These are phyloP conservation scores for Lytechinus variegatus DNA, from an alignment of 35 echinoderm and acorn worm species.

Conservation along the genomic window DNA sequence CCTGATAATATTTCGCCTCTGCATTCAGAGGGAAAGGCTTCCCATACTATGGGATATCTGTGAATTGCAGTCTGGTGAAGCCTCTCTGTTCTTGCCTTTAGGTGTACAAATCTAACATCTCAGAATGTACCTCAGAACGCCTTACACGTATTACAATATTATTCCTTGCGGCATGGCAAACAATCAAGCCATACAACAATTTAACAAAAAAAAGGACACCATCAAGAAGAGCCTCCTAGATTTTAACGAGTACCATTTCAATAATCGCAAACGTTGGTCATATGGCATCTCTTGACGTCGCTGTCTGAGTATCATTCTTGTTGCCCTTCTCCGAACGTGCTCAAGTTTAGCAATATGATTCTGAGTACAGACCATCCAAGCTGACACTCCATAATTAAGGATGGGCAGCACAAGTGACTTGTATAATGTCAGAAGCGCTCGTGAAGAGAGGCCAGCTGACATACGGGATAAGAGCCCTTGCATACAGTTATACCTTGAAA, in stretches of 20 bases:
- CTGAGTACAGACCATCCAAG: not conserved
- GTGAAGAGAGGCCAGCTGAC: not conserved
- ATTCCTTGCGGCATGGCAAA: not conserved
- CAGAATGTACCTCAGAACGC: not conserved
- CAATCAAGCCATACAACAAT: not conserved
- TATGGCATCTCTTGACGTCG: constrained; percentile 37
- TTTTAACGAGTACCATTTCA: not conserved
- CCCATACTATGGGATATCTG: too few species aligned
- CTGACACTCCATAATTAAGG: constrained; percentile 36
- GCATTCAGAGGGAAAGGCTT: too few species aligned
- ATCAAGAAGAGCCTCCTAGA: not conserved
- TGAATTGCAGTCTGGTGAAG: not conserved
- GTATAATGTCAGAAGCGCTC: not conserved
- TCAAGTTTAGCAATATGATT: not conserved
- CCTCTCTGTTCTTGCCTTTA: not conserved
- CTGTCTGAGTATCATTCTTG: constrained; percentile 35
- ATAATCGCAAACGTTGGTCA: not conserved
- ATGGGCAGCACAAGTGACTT: constrained; percentile 43
- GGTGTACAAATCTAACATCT: not conserved
- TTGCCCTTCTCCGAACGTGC: not conserved
- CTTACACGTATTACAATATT: not conserved
- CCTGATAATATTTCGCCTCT: too few species aligned
- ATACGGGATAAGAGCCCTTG: not conserved
- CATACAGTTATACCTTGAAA: not conserved
- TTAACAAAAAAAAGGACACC: not conserved